Evolutionary conservation across 2,888 invertebrate genomes (phyloP).

Genomic region (Lepidochrysops patricia): DNA sequence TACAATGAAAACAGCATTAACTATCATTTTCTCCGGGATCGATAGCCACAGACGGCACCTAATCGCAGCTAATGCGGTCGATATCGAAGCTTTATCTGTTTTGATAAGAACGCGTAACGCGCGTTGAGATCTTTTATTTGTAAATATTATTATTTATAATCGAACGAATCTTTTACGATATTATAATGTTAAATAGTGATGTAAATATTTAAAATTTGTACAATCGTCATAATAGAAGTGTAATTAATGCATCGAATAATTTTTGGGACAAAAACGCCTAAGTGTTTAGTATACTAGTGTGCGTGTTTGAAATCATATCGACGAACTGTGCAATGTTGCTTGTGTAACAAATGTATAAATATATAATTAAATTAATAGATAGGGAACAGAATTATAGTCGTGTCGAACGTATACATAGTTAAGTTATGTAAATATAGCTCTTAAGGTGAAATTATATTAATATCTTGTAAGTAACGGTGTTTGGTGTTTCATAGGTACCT

Average conservation of each 20-base stretch:
- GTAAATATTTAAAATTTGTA: constrained; percentile 4
- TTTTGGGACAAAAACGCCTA: background rate
- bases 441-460: constrained; percentile 41
- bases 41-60: constrained; percentile 37
- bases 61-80: constrained; percentile 46
- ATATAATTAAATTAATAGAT: constrained; percentile 51
- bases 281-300: constrained; percentile 36
- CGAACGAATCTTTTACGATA: constrained; percentile 11
- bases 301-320: constrained; percentile 42
- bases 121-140: constrained; percentile 64
- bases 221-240: background rate
- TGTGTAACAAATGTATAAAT: constrained; percentile 63
- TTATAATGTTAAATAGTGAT: constrained; percentile 10
- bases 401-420: constrained; percentile 61
- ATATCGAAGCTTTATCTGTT: constrained; percentile 50
- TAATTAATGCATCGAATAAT: background rate
- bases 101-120: constrained; percentile 62
- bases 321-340: constrained; percentile 67
- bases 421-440: constrained; percentile 63
- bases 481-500: constrained; percentile 71
- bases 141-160: constrained; percentile 19
- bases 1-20: background rate
- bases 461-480: constrained; percentile 61
- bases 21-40: constrained; percentile 18
- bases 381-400: constrained; percentile 66